phyloP scores from a whole-genome alignment of 2,797 vertebrate species.

The Remorina albescens region DNA sequence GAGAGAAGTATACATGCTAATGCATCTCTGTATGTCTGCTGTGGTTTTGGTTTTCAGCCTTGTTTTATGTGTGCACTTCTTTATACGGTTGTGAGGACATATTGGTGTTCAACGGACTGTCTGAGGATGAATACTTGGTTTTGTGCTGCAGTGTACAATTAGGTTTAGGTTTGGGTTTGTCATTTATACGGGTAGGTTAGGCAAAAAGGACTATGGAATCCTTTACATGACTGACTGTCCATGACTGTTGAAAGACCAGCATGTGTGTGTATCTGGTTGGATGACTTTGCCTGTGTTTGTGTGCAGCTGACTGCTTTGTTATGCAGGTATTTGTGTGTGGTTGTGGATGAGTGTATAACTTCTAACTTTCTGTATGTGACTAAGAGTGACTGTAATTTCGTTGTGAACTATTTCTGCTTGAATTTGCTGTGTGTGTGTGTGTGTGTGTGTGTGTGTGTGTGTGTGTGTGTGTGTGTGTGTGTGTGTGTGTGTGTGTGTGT shows the following conservation, averaged over 20 bases:
- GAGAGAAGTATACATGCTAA: no score
- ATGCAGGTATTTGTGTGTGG: slow-evolving; percentile 42
- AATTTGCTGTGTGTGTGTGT: slow-evolving; percentile 20
- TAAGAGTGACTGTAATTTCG: slow-evolving; percentile 31
- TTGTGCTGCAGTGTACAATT: not conserved
- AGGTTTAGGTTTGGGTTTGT: not conserved
- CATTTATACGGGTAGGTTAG: not conserved
- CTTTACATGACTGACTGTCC: not conserved
- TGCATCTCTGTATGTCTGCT: no score
- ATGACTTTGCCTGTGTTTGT: slow-evolving; percentile 11
- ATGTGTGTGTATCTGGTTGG: not conserved
- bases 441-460: slow-evolving; percentile 19
- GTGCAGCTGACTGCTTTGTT: slow-evolving; percentile 10
- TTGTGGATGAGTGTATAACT: not conserved
- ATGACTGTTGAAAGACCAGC: not conserved
- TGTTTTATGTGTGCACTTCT: not conserved
- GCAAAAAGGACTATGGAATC: not conserved
- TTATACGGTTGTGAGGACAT: not conserved
- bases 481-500: slow-evolving; percentile 20
- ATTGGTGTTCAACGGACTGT: no score
- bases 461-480: slow-evolving; percentile 17
- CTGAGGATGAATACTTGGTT: not conserved
- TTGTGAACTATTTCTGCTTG: slow-evolving; percentile 13
- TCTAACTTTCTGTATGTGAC: slow-evolving; percentile 23
- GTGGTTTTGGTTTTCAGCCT: no score